Evolutionary conservation across 2,888 invertebrate species (phyloP).

Genomic region (Luperina testacea): DNA sequence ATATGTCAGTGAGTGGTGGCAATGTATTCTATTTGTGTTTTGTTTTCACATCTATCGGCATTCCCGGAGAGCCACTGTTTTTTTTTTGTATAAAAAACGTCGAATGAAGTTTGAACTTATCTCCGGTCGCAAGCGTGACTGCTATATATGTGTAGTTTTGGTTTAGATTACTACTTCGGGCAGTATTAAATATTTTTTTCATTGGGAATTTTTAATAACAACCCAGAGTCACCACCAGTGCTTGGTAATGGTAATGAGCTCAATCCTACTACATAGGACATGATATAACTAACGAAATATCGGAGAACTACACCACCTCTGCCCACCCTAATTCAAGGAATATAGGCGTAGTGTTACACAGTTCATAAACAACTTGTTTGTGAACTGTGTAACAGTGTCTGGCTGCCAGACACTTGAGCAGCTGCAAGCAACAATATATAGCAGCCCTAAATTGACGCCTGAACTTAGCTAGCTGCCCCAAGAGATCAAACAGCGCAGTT

Average conservation of each 20-base stretch:
- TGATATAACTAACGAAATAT: background rate
- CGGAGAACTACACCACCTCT: background rate
- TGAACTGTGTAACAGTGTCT: too few relatives aligned
- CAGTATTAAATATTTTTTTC: background rate
- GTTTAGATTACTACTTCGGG: background rate
- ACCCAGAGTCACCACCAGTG: background rate
- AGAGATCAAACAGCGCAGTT: slow-evolving; percentile 41
- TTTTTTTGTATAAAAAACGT: too few relatives aligned
- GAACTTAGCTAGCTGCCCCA: slow-evolving; percentile 18
- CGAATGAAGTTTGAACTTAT: background rate
- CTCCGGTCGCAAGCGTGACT: background rate
- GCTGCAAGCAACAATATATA: slow-evolving; percentile 24
- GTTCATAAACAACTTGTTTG: slow-evolving; percentile 2
- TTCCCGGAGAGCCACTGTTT: too few relatives aligned
- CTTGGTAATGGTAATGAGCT: background rate
- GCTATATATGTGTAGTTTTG: background rate
- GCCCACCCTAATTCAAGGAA: background rate
- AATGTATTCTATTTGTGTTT: too few relatives aligned
- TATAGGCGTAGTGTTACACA: background rate
- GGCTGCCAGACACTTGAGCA: background rate
- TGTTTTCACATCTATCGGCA: too few relatives aligned
- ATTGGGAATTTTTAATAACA: background rate
- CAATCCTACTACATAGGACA: background rate
- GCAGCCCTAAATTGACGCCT: background rate
- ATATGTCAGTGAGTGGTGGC: too few relatives aligned